Evolutionary conservation across 1,140 invertebrate species (phyloP).

Genomic region (Aphis craccivora): DNA sequence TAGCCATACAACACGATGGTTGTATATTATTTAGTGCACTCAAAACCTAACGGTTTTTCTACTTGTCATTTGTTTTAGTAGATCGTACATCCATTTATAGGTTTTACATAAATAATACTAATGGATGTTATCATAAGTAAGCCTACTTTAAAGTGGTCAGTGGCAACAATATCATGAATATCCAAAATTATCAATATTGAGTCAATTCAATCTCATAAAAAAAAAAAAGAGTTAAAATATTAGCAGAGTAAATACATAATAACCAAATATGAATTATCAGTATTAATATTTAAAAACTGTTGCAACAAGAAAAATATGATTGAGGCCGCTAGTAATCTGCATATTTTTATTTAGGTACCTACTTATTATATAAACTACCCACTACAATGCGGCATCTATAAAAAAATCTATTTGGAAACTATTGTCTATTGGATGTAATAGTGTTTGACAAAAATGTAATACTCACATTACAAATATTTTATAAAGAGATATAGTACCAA

Average conservation of each 20-base stretch:
- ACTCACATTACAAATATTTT: not conserved
- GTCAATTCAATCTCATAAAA: not conserved
- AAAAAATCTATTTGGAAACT: too few species aligned
- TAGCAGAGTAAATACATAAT: not conserved
- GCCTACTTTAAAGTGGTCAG: not conserved
- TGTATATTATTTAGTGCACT: not conserved
- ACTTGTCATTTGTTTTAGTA: not conserved
- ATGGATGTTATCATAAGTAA: not conserved
- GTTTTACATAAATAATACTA: not conserved
- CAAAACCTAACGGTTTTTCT: not conserved
- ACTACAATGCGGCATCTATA: too few species aligned
- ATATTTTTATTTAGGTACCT: not conserved
- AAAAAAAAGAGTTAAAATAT: not conserved
- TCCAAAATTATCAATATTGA: not conserved
- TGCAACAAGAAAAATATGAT: not conserved
- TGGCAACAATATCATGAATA: not conserved
- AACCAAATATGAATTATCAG: not conserved
- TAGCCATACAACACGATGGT: constrained; percentile 1
- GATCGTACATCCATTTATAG: not conserved
- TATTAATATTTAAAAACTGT: not conserved
- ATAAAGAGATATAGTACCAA: not conserved
- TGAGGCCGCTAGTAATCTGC: not conserved
- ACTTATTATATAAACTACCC: not conserved
- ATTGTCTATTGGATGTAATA: not conserved
- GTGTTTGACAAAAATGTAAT: not conserved